phyloP scores from a whole-genome alignment of 2,888 invertebrate species.

The Drosophila quasianomalipes region DNA sequence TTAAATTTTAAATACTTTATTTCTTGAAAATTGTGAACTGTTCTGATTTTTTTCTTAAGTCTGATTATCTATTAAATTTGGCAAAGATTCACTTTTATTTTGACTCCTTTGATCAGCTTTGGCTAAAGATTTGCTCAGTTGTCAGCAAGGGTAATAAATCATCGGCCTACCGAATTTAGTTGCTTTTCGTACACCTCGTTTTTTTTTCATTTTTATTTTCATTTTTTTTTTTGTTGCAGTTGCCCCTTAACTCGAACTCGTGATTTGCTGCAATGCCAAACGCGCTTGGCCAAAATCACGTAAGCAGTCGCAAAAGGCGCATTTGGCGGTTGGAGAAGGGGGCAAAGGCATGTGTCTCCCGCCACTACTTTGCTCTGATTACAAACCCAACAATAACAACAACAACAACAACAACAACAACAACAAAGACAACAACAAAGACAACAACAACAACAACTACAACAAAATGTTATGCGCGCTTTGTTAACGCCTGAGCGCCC shows the following conservation, averaged over 20 bases:
- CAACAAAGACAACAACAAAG: background rate
- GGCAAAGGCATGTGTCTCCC: constrained; percentile 51
- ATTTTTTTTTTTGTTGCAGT: constrained; percentile 27
- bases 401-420: constrained; percentile 41
- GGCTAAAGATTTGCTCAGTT: background rate
- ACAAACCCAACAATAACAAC: constrained; percentile 57
- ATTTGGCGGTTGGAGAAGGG: background rate
- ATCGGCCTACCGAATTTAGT: background rate
- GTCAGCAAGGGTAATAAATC: constrained; percentile 4
- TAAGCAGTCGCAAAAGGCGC: constrained; percentile 44
- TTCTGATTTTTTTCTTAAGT: background rate
- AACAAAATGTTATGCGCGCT: constrained; percentile 49
- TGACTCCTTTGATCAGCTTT: background rate
- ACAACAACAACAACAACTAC: background rate
- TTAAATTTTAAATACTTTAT: no score
- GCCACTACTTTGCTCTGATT: constrained; percentile 72
- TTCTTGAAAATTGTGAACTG: background rate
- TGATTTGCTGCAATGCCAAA: constrained; percentile 54
- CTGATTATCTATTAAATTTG: background rate
- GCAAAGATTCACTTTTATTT: background rate
- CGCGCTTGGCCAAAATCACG: constrained; percentile 63
- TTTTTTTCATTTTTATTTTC: constrained; percentile 11
- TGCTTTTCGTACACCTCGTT: background rate
- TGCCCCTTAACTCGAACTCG: constrained; percentile 35
- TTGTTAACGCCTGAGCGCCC: constrained; percentile 63